Conservation (phyloP, 2,888 invertebrate genomes). For the Aphrophora alni region DNA sequence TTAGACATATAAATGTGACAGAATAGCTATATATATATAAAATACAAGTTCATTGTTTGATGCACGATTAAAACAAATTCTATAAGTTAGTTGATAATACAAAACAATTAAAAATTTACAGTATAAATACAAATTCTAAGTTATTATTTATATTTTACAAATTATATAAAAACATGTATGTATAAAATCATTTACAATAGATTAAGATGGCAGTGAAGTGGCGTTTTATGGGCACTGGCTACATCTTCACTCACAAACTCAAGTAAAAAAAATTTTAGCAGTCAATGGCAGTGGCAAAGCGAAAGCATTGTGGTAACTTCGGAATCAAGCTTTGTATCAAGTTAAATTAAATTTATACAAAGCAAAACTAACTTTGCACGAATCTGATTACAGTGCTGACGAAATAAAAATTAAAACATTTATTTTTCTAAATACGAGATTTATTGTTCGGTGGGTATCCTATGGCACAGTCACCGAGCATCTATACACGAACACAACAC, state of each 20-base stretch:
- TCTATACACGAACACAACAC: slow-evolving; percentile 26
- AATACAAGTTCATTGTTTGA: not conserved
- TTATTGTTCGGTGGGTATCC: slow-evolving; percentile 31
- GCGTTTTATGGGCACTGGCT: slow-evolving; percentile 5
- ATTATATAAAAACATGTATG: slow-evolving; percentile 34
- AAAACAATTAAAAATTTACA: slow-evolving; percentile 24
- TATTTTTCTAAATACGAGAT: not conserved
- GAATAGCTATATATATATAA: not conserved
- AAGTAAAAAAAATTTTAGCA: slow-evolving; percentile 10
- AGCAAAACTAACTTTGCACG: not conserved
- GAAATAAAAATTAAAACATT: not conserved
- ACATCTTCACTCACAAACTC: not conserved
- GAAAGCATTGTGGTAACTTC: slow-evolving; percentile 28
- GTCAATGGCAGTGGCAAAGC: slow-evolving; percentile 23
- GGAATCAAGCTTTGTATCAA: not conserved
- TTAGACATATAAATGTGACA: not conserved
- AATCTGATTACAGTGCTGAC: not conserved
- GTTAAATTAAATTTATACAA: not conserved
- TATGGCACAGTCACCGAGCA: slow-evolving; percentile 23
- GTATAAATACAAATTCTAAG: slow-evolving; percentile 32
- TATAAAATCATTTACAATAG: slow-evolving; percentile 36
- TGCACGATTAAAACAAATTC: not conserved
- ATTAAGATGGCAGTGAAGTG: slow-evolving; percentile 39
- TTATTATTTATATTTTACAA: slow-evolving; percentile 34
- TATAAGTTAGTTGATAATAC: not conserved